Percentiles rank a stretch among this genome's conserved stretches.
Conservation (phyloP, 2,797 vertebrate species). For the Falco rusticolus region DNA sequence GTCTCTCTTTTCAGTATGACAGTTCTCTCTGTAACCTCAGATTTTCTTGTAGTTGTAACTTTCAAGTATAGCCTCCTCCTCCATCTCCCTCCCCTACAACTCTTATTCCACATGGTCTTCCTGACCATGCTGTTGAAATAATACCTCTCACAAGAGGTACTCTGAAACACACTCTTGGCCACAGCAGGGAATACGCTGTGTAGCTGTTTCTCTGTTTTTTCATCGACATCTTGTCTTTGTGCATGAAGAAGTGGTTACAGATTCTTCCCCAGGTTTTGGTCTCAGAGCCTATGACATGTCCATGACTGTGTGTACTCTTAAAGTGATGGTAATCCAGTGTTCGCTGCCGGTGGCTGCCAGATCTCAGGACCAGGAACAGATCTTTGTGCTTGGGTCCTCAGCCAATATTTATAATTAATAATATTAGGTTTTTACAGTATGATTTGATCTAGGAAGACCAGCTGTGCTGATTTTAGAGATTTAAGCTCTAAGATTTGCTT, state of each 20-base stretch:
- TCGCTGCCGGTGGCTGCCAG: not conserved
- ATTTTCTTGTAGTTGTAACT: not conserved
- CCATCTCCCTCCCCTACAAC: not conserved
- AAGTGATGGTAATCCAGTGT: not conserved
- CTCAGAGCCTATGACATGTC: not conserved
- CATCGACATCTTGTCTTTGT: not conserved
- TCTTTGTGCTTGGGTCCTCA: not conserved
- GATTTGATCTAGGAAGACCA: not conserved
- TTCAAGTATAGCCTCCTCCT: not conserved
- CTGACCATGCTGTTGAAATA: not conserved
- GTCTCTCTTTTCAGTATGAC: not conserved
- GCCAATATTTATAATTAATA: not conserved
- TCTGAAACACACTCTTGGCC: not conserved
- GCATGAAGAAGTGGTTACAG: not conserved
- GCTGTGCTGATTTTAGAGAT: not conserved
- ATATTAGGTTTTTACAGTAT: not conserved
- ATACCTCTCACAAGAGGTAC: not conserved
- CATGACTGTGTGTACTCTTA: not conserved
- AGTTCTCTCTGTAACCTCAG: not conserved
- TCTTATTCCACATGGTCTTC: not conserved
- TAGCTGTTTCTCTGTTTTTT: not conserved
- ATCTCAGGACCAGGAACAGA: not conserved
- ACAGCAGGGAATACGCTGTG: not conserved
- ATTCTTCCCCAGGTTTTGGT: not conserved
- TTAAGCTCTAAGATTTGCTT: not conserved